Evolutionary conservation across 1,140 invertebrate genomes (phyloP), one percentile per base, ranked within the genome.

Genomic region (Pseudomyrmex concolor): DNA sequence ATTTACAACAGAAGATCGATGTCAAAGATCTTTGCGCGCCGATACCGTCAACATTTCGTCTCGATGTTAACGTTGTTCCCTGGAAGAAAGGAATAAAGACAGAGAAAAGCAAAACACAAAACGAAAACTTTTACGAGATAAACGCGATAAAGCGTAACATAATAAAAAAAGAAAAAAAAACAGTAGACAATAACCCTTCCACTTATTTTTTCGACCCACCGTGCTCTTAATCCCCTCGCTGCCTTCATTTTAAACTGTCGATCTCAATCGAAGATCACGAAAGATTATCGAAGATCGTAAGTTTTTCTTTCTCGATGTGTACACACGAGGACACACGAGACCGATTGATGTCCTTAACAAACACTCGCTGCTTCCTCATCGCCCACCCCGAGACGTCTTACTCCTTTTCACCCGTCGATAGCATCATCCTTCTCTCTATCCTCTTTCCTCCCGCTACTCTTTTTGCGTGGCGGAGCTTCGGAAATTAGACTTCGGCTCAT

Each of bases 401-500:
- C 70, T 62, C 77, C 55, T 66, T 66, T 70, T 59, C 22, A 80
- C 19, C 5, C 54, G 15, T 78, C 76, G 76, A 68, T 81, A 51
- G 59, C 59, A 43, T 54, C 50, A 13, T 25, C 55, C 60, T 60
- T 78, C 73, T 48, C 77, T 57, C 68, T 22, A 12, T 15, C 7
- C 48, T 19, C 45, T 51, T 62, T 67, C 67, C 76, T 80, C 74
- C 59, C 84, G 25, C 54, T 19, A 60, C 8, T 19, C 71, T 59
- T 71, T 88, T 74, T 84, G 43, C 60, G 67, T 57, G 62, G 72
- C 73, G 88, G 85, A 86, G 71, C 88, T 90, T 90, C 78, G 71
- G 86, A 90, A 92, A 92, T 91, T 91, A 92, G 87, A 70, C 15
- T 83, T 89, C 85, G 92, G 88, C 89, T 93, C 93, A 93, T 94